Conservation (phyloP, 2,113 vertebrate genomes). For the Myrmecobius fasciatus region DNA sequence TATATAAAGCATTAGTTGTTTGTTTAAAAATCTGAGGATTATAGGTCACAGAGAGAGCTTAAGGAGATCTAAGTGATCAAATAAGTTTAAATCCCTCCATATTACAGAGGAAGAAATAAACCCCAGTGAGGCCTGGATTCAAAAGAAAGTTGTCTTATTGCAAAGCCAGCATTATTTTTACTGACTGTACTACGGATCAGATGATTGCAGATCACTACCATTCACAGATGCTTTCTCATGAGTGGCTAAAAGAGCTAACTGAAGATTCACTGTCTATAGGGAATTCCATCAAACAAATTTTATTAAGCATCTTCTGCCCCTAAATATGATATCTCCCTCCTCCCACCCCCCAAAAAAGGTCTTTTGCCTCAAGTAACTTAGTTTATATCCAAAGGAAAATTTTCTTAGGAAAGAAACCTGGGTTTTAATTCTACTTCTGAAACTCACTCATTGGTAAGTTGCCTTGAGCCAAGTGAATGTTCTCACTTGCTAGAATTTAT, state of each 20-base stretch:
- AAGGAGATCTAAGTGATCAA: background rate
- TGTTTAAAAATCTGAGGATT: background rate
- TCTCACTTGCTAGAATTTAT: background rate
- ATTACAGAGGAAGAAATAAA: background rate
- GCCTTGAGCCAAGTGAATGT: background rate
- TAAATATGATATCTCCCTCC: background rate
- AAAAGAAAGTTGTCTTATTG: background rate
- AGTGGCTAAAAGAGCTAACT: background rate
- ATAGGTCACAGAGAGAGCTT: background rate
- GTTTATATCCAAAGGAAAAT: background rate
- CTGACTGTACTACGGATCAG: background rate
- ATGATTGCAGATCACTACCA: background rate
- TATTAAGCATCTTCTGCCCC: background rate
- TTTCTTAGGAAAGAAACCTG: background rate
- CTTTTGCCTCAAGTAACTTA: background rate
- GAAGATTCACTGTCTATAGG: background rate
- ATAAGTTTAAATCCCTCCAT: background rate
- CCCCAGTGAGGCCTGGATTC: background rate
- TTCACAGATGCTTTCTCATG: background rate
- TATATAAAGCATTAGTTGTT: background rate
- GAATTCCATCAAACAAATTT: background rate
- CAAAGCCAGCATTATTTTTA: background rate
- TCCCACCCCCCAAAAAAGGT: background rate
- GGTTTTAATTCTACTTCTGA: background rate
- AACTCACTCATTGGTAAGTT: background rate